phyloP scores from a whole-genome alignment of 1,140 invertebrate genomes.

The Zaprionus tsacasi region DNA sequence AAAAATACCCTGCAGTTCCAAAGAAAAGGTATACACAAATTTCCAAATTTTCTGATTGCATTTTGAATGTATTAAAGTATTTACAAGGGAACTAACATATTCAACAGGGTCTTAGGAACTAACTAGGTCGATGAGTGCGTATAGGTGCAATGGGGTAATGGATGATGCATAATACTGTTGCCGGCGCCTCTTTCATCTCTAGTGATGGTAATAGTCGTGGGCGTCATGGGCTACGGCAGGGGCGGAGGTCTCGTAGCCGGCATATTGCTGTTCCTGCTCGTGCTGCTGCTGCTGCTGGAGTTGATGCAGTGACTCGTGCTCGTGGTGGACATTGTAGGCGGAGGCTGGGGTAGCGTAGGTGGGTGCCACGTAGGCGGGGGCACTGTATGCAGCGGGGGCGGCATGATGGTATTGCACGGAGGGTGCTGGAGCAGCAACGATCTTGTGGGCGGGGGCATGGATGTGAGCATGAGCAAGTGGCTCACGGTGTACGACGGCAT shows the following conservation, averaged over 20 bases:
- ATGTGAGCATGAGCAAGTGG: constrained; percentile 73
- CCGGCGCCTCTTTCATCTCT: constrained; percentile 37
- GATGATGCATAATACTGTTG: constrained; percentile 66
- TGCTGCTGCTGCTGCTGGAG: constrained; percentile 53
- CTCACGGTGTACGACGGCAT: constrained; percentile 84
- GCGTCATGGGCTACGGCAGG: constrained; percentile 62
- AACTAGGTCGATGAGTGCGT: constrained; percentile 42
- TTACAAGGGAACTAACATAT: constrained; percentile 61
- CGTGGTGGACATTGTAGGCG: constrained; percentile 46
- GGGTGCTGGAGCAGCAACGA: constrained; percentile 57
- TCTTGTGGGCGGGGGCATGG: constrained; percentile 34
- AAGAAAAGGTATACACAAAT: neutral
- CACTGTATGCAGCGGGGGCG: constrained; percentile 47
- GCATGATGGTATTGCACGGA: constrained; percentile 62
- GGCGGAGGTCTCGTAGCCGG: constrained; percentile 67
- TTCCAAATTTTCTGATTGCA: neutral
- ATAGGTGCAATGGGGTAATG: constrained; percentile 24
- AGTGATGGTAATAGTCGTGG: constrained; percentile 75
- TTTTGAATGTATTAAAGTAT: constrained; percentile 57
- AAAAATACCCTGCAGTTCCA: neutral
- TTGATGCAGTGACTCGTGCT: constrained; percentile 47
- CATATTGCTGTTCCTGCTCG: constrained; percentile 56
- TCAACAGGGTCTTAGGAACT: constrained; percentile 49
- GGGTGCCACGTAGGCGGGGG: constrained; percentile 53
- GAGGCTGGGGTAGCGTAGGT: constrained; percentile 32